Evolutionary conservation across 1,140 invertebrate species (phyloP), one percentile per base, ranked within the genome.

Genomic region (Listronotus oregonensis): DNA sequence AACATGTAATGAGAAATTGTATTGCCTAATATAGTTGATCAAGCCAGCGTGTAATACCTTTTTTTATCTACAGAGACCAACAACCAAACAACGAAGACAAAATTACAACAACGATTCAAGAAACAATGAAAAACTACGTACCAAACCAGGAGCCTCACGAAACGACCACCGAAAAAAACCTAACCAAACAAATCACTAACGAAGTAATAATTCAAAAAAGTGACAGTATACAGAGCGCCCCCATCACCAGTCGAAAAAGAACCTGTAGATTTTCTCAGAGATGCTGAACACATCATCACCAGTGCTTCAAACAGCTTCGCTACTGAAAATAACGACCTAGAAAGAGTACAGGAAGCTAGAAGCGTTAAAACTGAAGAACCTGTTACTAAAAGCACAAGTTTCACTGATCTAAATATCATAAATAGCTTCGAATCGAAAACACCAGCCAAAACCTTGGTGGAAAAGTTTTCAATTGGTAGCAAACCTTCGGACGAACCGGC

Each of bases 131-230:
- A 27, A 27, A 27, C 21, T 27, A 3, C 21, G 21, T 27, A 27
- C 21, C 21, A 27, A 27, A 27, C 21, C 21, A 27, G 21, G 21
- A 27, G 5, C 21, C 21, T 27, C 21, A 27, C 21, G 21, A 27
- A 27, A 27, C 21, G 5, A 27, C 21, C 21, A 27, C 70, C 0
- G 62, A 66, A 62, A 65, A 62, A 37, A 32, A 57, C 32, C 64
- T 62, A 10, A 10, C 61, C n/a, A 69, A 58, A 54, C 66, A 46
- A 27, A 64, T 56, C 64, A 66, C 63, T n/a, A 56, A 39, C 66
- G 12, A 70, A 10, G 70, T 76, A 18, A 43, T 75, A 6, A 59
- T 77, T 7, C 74, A 76, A 62, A 74, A 71, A 72, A 75, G 72
- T 12, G 44, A 71, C n/a, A 68, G 68, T 3, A 32, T 77, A 6